Evolutionary conservation across 2,888 invertebrate genomes (phyloP).

Genomic region (Cataglyphis rosenhaueri): DNA sequence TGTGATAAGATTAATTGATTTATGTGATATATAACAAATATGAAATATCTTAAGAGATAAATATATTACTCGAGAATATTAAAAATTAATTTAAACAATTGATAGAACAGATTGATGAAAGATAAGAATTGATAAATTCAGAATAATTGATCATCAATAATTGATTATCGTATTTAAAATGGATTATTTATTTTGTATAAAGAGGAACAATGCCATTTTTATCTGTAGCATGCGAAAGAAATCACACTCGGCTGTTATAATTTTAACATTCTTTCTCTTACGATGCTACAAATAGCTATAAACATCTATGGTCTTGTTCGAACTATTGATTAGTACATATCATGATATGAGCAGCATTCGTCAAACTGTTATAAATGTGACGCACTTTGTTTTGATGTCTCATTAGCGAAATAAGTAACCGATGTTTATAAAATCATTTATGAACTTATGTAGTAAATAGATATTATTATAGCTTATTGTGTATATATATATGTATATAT

Average conservation of each 20-base stretch:
- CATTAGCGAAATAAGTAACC: neutral
- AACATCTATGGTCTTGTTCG: neutral
- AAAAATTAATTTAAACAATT: slow-evolving; percentile 17
- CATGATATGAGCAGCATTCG: neutral
- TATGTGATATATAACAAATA: neutral
- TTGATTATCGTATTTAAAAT: neutral
- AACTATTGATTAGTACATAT: slow-evolving; percentile 21
- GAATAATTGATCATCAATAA: neutral
- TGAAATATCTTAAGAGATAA: neutral
- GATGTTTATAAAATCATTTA: neutral
- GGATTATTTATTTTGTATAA: neutral
- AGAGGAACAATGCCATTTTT: neutral
- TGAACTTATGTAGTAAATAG: neutral
- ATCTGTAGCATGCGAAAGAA: neutral
- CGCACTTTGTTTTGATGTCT: neutral
- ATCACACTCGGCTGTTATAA: neutral
- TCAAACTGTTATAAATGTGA: neutral
- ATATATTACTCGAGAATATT: neutral
- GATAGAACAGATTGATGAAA: neutral
- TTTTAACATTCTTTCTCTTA: neutral
- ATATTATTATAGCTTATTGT: neutral
- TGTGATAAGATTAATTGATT: slow-evolving; percentile 6
- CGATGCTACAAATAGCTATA: slow-evolving; percentile 1
- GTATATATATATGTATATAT: no score
- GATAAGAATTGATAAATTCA: neutral